Percentiles rank a stretch among this genome's conserved stretches.
phyloP scores from a whole-genome alignment of 2,888 invertebrate species.

The Tachystola acroxantha region DNA sequence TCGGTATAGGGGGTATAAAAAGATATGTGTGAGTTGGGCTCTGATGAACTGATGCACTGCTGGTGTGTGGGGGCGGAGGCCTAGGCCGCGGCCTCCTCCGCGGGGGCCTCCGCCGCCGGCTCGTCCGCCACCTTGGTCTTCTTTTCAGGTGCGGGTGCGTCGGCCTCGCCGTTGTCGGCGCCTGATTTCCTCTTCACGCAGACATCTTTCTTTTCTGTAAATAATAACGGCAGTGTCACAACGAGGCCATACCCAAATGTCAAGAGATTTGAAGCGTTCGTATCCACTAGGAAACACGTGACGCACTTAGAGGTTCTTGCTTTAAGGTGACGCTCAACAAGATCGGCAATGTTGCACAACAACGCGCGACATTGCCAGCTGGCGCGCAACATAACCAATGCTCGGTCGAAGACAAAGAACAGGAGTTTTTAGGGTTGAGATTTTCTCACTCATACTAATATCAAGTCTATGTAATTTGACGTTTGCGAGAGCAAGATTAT shows the following conservation, averaged over 20 bases:
- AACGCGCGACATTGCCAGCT: too few species aligned
- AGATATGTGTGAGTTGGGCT: slow-evolving; percentile 66
- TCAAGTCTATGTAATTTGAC: too few species aligned
- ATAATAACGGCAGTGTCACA: neutral
- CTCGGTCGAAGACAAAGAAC: too few species aligned
- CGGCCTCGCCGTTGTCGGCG: slow-evolving; percentile 73
- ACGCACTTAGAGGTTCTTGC: too few species aligned
- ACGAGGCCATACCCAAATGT: too few species aligned
- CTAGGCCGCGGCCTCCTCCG: slow-evolving; percentile 80
- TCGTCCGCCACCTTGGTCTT: slow-evolving; percentile 84
- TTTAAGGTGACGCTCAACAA: neutral
- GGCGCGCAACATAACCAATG: too few species aligned
- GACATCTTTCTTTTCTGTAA: slow-evolving; percentile 48
- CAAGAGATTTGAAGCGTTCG: too few species aligned
- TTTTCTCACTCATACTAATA: too few species aligned
- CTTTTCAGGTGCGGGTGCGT: slow-evolving; percentile 84
- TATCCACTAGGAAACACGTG: too few species aligned
- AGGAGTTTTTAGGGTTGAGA: too few species aligned
- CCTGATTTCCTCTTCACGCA: slow-evolving; percentile 85
- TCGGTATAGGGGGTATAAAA: slow-evolving; percentile 30
- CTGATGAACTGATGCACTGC: slow-evolving; percentile 72
- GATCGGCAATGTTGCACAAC: too few species aligned
- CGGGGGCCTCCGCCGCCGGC: slow-evolving; percentile 73
- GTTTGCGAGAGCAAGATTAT: too few species aligned
- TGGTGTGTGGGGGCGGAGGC: slow-evolving; percentile 23